Base-by-base conservation (phyloP, 2,797 vertebrate species). In the Typhlichthys subterraneus region DNA sequence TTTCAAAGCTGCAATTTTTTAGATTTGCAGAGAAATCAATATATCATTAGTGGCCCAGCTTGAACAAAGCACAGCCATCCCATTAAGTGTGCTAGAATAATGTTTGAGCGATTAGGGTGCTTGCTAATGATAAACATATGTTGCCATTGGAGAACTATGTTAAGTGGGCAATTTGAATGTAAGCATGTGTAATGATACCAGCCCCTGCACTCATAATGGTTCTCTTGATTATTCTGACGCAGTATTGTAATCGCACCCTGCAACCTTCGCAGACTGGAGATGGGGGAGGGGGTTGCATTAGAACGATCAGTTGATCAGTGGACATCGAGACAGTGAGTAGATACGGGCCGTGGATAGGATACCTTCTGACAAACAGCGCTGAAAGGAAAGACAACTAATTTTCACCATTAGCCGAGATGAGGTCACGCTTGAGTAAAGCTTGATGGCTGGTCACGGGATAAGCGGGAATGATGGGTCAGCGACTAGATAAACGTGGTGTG, bases 111-210 rank as follows among this genome's bases (percentile, higher is more conserved):
- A 92, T 93, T 93, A 93, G 87, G 56, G 77, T 65, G 70, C 82
- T 65, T 10, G 80, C 86, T 93, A 93, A 94, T 91, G 88, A 86
- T 88, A 87, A 91, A 90, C 93, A 94, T 89, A 93, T 94, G 92
- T 89, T 88, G 81, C 86, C 80, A 81, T 76, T 82, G 84, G 70
- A 89, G 85, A 92, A 87, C 84, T 89, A 91, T 92, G 91, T 86
- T 91, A 90, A 91, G 89, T 91, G 89, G 86, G 79, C 90, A 90
- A 91, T 92, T 93, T 92, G 85, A 91, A 92, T 81, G 88, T 86
- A 88, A 88, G 90, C 88, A 87, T 76, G 84, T 89, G 88, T 91
- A 91, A 88, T 91, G 91, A 84, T 83, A 83, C 70, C 85, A 82
- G 78, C 68, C 78, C 61, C 72, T 61, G 69, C 75, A 57, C 85